A percentile compares a stretch with the other conserved stretches of the same genome.
Conservation (phyloP, 2,113 vertebrate genomes). For the Marmota flaviventris region DNA sequence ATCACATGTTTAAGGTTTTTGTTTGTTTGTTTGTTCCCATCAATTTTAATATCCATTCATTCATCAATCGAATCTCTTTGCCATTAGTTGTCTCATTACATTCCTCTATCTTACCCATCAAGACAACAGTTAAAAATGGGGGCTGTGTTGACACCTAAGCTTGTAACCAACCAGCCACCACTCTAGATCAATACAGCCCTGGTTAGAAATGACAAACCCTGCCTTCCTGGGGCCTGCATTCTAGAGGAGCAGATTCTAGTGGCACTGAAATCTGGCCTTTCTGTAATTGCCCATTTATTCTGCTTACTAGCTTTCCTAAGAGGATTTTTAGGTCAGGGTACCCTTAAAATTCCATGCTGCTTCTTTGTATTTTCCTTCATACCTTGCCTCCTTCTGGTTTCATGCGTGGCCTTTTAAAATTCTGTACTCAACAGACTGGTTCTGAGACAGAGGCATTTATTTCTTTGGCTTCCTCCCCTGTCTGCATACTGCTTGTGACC, state of each 20-base stretch:
- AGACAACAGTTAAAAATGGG: background rate
- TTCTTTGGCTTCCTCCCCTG: background rate
- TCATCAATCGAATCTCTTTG: background rate
- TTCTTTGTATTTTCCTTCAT: background rate
- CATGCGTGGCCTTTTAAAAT: background rate
- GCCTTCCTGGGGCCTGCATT: background rate
- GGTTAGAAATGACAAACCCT: background rate
- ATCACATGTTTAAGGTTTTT: background rate
- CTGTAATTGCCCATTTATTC: background rate
- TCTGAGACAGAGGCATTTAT: background rate
- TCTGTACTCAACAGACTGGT: background rate
- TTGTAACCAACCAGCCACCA: background rate
- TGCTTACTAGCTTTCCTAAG: background rate
- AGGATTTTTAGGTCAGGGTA: background rate
- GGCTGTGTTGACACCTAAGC: background rate
- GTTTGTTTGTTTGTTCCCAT: background rate
- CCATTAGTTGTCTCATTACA: background rate
- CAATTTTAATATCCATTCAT: background rate
- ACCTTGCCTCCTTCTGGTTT: background rate
- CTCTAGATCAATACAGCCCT: background rate
- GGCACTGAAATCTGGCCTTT: background rate
- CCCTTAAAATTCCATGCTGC: background rate
- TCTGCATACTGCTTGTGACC: background rate
- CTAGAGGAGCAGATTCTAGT: background rate
- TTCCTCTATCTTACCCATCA: background rate